Evolutionary conservation across 2,113 vertebrate genomes (phyloP).

Genomic region (Corythornis madagascariensis): DNA sequence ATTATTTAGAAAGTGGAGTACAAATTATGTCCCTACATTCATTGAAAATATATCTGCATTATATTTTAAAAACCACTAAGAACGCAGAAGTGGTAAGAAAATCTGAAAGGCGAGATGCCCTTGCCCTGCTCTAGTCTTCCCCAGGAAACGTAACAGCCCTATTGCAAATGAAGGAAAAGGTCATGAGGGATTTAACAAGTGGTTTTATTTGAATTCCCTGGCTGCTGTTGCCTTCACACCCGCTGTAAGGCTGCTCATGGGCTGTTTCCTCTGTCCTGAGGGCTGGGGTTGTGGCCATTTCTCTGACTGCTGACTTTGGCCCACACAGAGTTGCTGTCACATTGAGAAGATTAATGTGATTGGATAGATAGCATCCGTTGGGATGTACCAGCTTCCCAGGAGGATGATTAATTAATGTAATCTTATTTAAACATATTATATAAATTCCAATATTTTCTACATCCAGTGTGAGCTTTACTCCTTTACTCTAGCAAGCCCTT

Average conservation of each 20-base stretch:
- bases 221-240: not conserved
- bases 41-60: not conserved
- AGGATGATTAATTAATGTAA: constrained; percentile 37
- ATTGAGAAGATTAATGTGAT: not conserved
- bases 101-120: not conserved
- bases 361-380: not conserved
- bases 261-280: not conserved
- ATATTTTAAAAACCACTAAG: not conserved
- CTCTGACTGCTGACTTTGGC: not conserved
- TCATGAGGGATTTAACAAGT: constrained; percentile 22
- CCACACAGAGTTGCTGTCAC: fast-evolving
- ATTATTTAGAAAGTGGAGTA: not conserved
- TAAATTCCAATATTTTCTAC: not conserved
- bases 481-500: not conserved
- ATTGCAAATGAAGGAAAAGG: constrained; percentile 42
- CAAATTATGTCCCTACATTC: not conserved
- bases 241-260: fast-evolving
- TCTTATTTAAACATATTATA: constrained; percentile 17
- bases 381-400: not conserved
- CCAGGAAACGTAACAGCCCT: not conserved
- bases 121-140: not conserved
- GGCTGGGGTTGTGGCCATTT: not conserved
- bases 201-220: constrained; percentile 4
- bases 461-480: not conserved
- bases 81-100: not conserved